phyloP scores from a whole-genome alignment of 37 sponge, comb jelly and placozoan species.

The Lycopodina hypogea region DNA sequence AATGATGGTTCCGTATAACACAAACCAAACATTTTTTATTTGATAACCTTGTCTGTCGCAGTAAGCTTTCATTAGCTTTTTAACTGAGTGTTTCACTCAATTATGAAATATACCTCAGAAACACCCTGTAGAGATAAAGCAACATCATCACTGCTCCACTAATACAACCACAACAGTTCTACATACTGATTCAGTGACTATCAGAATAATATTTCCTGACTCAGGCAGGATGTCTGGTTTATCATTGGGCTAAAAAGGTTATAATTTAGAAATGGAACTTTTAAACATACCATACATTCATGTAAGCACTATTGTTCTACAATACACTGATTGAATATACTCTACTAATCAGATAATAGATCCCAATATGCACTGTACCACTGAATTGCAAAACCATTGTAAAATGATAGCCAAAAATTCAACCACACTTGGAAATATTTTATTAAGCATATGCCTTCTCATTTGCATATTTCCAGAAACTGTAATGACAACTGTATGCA shows the following conservation, averaged over 20 bases:
- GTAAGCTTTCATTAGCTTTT: constrained; percentile 96
- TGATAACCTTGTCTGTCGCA: constrained; percentile 95
- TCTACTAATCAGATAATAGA: too few species aligned
- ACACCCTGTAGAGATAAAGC: constrained; percentile 64
- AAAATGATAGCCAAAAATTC: too few species aligned
- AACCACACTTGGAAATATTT: too few species aligned
- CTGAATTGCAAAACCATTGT: too few species aligned
- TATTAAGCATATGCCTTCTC: too few species aligned
- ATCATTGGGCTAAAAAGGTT: constrained; percentile 59
- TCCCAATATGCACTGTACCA: too few species aligned
- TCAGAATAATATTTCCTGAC: constrained; percentile 71
- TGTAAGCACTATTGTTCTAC: background rate
- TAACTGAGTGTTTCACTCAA: constrained; percentile 90
- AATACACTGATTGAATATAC: too few species aligned
- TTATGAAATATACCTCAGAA: constrained; percentile 93
- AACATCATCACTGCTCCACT: background rate
- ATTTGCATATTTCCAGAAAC: too few species aligned
- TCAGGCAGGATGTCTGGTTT: constrained; percentile 51
- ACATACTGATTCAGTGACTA: constrained; percentile 77
- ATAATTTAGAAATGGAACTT: background rate
- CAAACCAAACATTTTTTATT: constrained; percentile 77
- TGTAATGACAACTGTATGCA: too few species aligned
- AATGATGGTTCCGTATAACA: constrained; percentile 90
- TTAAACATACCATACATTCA: background rate
- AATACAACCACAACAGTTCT: background rate